These are phyloP conservation scores for Zapus hudsonius DNA, from an alignment of 2,113 vertebrate genomes.

Conservation along the genomic window DNA sequence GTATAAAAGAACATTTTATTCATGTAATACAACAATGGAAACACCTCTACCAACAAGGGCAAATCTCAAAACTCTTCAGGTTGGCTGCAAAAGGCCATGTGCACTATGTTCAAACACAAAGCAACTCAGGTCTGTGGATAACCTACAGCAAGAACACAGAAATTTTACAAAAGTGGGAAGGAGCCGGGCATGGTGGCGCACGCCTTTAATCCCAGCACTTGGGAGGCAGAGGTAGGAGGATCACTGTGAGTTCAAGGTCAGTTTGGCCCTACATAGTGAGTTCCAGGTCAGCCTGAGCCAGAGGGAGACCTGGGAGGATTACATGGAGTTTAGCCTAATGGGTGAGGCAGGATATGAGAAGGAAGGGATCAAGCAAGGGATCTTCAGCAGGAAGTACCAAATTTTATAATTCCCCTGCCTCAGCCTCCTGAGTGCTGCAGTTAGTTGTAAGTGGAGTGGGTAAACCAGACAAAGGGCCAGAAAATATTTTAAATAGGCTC, in stretches of 20 bases:
- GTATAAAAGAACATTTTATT: constrained; percentile 60
- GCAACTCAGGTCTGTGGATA: not conserved
- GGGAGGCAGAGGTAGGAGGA: no score
- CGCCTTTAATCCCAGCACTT: no score
- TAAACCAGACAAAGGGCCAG: not conserved
- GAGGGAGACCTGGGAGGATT: not conserved
- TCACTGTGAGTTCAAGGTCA: no score
- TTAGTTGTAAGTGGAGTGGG: not conserved
- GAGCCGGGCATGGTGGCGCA: no score
- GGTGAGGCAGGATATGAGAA: not conserved
- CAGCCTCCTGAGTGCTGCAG: not conserved
- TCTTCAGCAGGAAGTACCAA: not conserved
- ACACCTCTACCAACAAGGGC: not conserved
- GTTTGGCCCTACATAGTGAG: no score
- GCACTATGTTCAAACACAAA: not conserved
- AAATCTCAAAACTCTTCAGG: constrained; percentile 9
- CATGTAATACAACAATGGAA: constrained; percentile 32
- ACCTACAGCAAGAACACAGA: not conserved
- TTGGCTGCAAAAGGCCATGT: not conserved
- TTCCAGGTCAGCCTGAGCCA: no score
- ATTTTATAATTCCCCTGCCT: not conserved
- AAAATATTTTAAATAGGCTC: not conserved
- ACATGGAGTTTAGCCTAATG: not conserved
- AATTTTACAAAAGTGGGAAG: no score
- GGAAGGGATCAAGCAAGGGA: not conserved